phyloP scores from a whole-genome alignment of 2,888 invertebrate genomes.

The Noctuana brunneofusca region DNA sequence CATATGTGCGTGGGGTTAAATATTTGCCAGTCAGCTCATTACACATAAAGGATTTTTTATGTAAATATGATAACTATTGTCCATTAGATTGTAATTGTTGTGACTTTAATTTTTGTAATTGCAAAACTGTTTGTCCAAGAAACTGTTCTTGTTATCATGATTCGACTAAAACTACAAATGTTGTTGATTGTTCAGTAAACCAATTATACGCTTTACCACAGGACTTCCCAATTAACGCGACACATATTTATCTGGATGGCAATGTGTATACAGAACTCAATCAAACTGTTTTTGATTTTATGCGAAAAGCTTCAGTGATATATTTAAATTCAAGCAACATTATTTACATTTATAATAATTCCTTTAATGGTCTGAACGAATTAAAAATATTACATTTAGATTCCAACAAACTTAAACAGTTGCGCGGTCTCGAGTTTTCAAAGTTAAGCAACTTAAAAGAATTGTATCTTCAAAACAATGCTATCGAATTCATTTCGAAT shows the following conservation, averaged over 20 bases:
- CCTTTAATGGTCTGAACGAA: constrained; percentile 90
- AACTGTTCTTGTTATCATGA: constrained; percentile 98
- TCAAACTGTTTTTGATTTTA: constrained; percentile 70
- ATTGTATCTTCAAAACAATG: constrained; percentile 93
- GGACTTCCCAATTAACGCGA: constrained; percentile 94
- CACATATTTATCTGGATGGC: constrained; percentile 95
- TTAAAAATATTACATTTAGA: constrained; percentile 92
- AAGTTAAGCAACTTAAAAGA: constrained; percentile 90
- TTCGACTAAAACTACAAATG: constrained; percentile 94
- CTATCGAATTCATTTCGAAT: constrained; percentile 90
- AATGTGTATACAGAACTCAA: constrained; percentile 91
- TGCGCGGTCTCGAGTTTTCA: constrained; percentile 93
- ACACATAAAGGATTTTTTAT: constrained; percentile 92
- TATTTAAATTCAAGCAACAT: constrained; percentile 93
- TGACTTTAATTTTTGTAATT: constrained; percentile 97
- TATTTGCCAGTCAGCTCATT: constrained; percentile 90
- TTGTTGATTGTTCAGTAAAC: constrained; percentile 94
- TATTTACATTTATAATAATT: constrained; percentile 91
- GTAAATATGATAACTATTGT: constrained; percentile 94
- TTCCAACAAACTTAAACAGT: constrained; percentile 90
- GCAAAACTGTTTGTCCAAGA: constrained; percentile 96
- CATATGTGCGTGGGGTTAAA: constrained; percentile 89
- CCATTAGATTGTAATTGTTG: constrained; percentile 96
- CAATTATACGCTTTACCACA: constrained; percentile 89
- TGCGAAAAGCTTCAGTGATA: constrained; percentile 84